phyloP scores from a whole-genome alignment of 2,113 vertebrate genomes.

The Tychaedon coryphoeus region DNA sequence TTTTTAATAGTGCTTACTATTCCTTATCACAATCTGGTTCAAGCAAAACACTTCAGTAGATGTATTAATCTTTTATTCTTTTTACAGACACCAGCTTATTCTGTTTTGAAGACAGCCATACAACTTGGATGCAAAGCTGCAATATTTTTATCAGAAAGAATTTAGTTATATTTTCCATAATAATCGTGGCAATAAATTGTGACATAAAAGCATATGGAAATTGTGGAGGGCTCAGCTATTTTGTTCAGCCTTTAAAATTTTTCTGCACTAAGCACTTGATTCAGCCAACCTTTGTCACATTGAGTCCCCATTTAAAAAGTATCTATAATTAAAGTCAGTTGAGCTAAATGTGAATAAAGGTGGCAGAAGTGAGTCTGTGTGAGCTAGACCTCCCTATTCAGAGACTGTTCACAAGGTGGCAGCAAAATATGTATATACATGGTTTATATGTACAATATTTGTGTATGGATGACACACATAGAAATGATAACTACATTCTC shows the following conservation, averaged over 20 bases:
- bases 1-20: neutral
- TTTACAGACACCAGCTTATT: slow-evolving; percentile 86
- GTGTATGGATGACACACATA: neutral
- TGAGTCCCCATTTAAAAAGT: neutral
- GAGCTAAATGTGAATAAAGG: neutral
- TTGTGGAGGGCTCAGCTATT: neutral
- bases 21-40: neutral
- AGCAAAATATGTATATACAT: neutral
- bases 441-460: neutral
- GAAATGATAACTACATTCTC: neutral
- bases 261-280: neutral
- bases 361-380: neutral
- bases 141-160: slow-evolving; percentile 88
- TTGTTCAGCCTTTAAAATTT: neutral
- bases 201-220: neutral
- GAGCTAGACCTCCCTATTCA: neutral
- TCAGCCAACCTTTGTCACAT: neutral
- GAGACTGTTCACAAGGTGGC: slow-evolving; percentile 13
- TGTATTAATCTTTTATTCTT: neutral
- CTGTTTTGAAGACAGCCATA: slow-evolving; percentile 85
- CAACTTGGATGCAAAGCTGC: slow-evolving; percentile 91
- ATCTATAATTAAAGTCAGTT: neutral
- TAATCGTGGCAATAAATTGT: neutral
- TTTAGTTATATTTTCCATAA: slow-evolving; percentile 66
- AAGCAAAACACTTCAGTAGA: neutral